Conservation (phyloP, 2,113 vertebrate species). For the Siphamia tubifer region DNA sequence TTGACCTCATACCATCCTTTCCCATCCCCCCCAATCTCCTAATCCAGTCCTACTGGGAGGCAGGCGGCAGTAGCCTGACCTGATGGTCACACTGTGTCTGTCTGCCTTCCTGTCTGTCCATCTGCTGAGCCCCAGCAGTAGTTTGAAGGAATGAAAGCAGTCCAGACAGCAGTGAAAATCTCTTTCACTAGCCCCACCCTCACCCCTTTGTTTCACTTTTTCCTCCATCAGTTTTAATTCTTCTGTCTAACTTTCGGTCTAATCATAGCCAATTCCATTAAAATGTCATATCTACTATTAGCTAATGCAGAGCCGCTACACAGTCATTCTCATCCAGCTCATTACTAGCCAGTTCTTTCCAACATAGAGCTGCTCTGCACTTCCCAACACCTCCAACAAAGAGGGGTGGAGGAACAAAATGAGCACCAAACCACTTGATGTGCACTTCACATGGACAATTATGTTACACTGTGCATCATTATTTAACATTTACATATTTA, state of each 20-base stretch:
- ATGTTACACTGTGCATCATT: no score
- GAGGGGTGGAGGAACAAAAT: background rate
- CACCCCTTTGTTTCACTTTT: background rate
- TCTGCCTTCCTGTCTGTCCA: slow-evolving; percentile 61
- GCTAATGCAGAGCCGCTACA: slow-evolving; percentile 5
- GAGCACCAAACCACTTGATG: background rate
- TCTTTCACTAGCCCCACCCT: background rate
- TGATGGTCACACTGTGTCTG: slow-evolving; percentile 56
- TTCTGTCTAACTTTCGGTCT: slow-evolving; percentile 2
- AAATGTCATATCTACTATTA: slow-evolving; percentile 23
- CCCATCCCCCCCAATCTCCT: slow-evolving; percentile 60
- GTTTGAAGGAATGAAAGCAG: slow-evolving; percentile 43
- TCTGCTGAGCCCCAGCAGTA: slow-evolving; percentile 40
- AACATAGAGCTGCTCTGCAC: background rate
- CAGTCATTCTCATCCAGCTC: slow-evolving; percentile 35
- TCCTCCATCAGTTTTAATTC: background rate
- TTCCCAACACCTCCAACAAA: background rate
- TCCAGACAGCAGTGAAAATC: slow-evolving; percentile 11
- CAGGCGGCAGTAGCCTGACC: slow-evolving; percentile 43
- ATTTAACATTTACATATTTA: no score
- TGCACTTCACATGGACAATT: no score
- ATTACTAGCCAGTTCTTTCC: slow-evolving; percentile 16
- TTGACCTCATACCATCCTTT: slow-evolving; percentile 50
- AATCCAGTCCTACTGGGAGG: slow-evolving; percentile 64
- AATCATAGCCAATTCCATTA: slow-evolving; percentile 25